These are phyloP conservation scores for Tokudaia muenninki DNA, from an alignment of 2,797 vertebrate species.

Conservation along the genomic window DNA sequence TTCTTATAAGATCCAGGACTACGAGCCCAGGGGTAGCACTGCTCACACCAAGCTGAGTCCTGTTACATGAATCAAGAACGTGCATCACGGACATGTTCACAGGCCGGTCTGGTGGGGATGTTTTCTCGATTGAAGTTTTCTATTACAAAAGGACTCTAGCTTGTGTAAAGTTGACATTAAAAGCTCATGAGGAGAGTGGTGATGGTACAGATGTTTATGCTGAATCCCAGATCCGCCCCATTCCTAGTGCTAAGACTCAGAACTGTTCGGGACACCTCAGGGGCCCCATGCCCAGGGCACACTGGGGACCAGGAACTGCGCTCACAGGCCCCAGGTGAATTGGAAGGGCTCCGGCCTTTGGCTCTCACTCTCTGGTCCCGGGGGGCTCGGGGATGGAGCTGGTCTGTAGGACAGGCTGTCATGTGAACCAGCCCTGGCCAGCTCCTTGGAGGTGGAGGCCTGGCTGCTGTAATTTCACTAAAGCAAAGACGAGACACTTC, in stretches of 20 bases:
- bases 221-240: neutral
- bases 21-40: neutral
- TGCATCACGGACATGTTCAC: neutral
- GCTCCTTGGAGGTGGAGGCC: neutral
- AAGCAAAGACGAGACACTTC: neutral
- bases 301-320: neutral
- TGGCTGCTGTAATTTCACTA: neutral
- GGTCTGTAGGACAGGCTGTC: too few relatives aligned
- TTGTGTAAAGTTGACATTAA: neutral
- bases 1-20: neutral
- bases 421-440: neutral
- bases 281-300: neutral
- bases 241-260: neutral
- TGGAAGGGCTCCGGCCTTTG: neutral
- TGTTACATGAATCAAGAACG: neutral
- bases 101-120: neutral
- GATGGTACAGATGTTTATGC: neutral
- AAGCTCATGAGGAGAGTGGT: neutral
- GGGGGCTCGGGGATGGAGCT: rapidly evolving
- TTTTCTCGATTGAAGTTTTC: neutral
- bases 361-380: neutral
- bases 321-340: neutral
- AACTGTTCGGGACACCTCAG: neutral
- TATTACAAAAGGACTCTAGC: neutral
- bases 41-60: neutral